Conservation (phyloP, 2,888 invertebrate species). For the Megalurothrips usitatus region DNA sequence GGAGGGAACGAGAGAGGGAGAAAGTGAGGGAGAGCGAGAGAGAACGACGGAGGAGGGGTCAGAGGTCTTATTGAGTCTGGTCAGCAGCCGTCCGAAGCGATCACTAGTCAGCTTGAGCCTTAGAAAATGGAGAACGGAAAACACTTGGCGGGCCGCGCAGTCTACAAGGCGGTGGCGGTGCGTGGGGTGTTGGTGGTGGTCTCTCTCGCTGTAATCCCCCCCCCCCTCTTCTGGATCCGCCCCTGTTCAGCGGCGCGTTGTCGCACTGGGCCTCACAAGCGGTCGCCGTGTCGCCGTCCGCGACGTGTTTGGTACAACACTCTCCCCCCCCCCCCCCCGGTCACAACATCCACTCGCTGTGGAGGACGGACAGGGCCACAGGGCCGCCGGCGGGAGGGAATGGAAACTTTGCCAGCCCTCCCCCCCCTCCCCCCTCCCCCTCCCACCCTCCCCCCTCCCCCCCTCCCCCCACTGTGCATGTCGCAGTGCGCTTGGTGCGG, state of each 20-base stretch:
- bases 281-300: no score
- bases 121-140: no score
- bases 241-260: neutral
- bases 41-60: no score
- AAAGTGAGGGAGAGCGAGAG: no score
- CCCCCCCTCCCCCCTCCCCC: slow-evolving; percentile 14
- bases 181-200: no score
- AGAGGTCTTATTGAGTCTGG: no score
- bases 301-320: neutral
- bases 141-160: no score
- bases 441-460: slow-evolving; percentile 18
- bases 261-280: no score
- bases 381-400: neutral
- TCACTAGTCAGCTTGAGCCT: no score
- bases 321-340: neutral
- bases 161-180: no score
- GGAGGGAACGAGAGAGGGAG: neutral
- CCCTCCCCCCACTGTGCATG: neutral
- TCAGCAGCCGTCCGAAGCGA: no score
- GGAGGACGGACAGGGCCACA: neutral
- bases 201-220: slow-evolving; percentile 30
- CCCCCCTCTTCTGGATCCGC: slow-evolving; percentile 31
- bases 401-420: neutral
- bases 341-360: neutral
- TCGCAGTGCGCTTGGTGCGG: neutral